A percentile compares a stretch with the other conserved stretches of the same genome.
Conservation (phyloP, 2,888 invertebrate genomes). For the Polyommatus iphigenia region DNA sequence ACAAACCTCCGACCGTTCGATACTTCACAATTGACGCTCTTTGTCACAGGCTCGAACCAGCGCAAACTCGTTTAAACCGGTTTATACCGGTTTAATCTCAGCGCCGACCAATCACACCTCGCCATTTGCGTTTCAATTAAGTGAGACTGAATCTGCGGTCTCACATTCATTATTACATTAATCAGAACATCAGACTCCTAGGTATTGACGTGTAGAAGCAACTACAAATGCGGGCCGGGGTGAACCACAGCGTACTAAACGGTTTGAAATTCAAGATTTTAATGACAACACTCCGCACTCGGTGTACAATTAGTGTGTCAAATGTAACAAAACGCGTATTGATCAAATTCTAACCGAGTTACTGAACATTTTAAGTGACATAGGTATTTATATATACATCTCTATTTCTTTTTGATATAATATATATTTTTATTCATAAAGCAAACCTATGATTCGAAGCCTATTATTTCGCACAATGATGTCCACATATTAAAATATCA, state of each 20-base stretch:
- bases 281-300: constrained; percentile 4
- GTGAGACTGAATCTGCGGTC: constrained; percentile 61
- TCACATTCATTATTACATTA: constrained; percentile 66
- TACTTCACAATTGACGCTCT: constrained; percentile 55
- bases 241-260: constrained; percentile 27
- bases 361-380: too few species aligned
- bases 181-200: constrained; percentile 47
- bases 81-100: constrained; percentile 54
- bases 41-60: constrained; percentile 45
- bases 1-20: constrained; percentile 51
- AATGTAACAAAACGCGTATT: constrained; percentile 1
- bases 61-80: constrained; percentile 50
- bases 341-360: not conserved
- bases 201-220: constrained; percentile 33
- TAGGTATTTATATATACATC: not conserved
- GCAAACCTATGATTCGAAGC: not conserved
- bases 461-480: not conserved
- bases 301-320: constrained; percentile 6
- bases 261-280: constrained; percentile 26
- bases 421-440: not conserved
- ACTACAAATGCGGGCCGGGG: constrained; percentile 51
- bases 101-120: constrained; percentile 67
- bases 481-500: constrained; percentile 19
- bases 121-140: constrained; percentile 75
- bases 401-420: not conserved